These are phyloP conservation scores for Caenorhabditis afra DNA, from an alignment of 2,888 invertebrate genomes.

Conservation along the genomic window DNA sequence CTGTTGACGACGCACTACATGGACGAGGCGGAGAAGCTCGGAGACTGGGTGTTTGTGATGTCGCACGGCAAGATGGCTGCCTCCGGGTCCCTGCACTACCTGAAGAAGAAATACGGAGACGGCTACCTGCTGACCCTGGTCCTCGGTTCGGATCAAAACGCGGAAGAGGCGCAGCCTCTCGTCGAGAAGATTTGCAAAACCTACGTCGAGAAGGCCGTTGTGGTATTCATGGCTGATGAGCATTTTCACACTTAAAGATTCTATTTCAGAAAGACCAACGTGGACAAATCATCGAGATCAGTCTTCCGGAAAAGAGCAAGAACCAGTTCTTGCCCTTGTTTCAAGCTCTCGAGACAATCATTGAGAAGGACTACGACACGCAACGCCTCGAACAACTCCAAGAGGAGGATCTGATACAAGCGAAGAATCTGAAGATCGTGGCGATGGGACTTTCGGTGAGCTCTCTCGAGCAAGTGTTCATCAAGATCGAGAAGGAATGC, in stretches of 20 bases:
- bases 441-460: constrained; percentile 75
- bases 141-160: constrained; percentile 16
- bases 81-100: constrained; percentile 70
- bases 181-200: constrained; percentile 5
- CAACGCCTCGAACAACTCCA: constrained; percentile 11
- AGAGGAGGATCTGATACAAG: neutral
- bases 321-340: constrained; percentile 60
- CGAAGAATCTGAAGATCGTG: constrained; percentile 23
- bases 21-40: constrained; percentile 79
- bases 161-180: neutral
- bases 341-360: constrained; percentile 66
- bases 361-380: constrained; percentile 23
- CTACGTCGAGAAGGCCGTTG: neutral
- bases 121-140: constrained; percentile 74
- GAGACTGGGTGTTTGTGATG: constrained; percentile 77
- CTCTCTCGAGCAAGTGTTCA: constrained; percentile 77
- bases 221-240: neutral
- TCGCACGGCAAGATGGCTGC: constrained; percentile 73
- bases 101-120: constrained; percentile 73
- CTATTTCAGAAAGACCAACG: constrained; percentile 42
- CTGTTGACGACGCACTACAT: constrained; percentile 79
- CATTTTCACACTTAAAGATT: neutral
- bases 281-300: constrained; percentile 66
- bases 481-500: constrained; percentile 43
- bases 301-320: constrained; percentile 53